Evolutionary conservation across 2,113 vertebrate species (phyloP), one percentile per base, ranked within the genome.

Genomic region (Physeter macrocephalus): DNA sequence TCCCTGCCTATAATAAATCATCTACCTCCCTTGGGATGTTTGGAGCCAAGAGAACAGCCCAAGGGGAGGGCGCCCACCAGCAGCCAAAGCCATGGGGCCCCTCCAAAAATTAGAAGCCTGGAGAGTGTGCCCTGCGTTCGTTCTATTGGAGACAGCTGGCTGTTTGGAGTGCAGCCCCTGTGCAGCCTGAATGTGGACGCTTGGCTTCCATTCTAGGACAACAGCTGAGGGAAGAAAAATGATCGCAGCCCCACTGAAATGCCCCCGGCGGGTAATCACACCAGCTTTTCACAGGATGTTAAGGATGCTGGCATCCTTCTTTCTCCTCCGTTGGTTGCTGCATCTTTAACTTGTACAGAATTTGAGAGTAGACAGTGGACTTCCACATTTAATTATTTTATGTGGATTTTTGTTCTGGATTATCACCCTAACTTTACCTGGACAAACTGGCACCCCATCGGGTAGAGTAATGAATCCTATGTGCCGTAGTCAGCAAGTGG

Each of bases 181-280:
- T 11, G 62, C 36, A 64, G 77, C 67, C 89, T 87, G 52, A 8
- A 2, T 1, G 5, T 7, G 64, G 71, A 74, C 0, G 0, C 67
- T 61, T 69, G 31, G 90, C 72, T 52, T 78, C 59, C 15, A 17
- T 29, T 84, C 84, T 17, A 57, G 69, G 27, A 85, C 20, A 18
- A 62, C 25, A 36, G 43, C 52, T 23, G 39, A 71, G 9, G 25
- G n/a, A 52, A 93, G 69, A 71, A 59, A 72, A 66, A 52, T 6
- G 64, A 31, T 8, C 13, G 13, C 2, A 0, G 46, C 34, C 18
- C 41, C 11, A 15, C 36, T 1, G 23, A 66, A 74, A 8, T 6
- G 43, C 29, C 49, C 43, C 72, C 0, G 0, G 36, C 12, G 66
- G 39, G 2, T 2, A 11, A 4, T 3, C 18, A 3, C 0, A 0